phyloP scores from a whole-genome alignment of 1,140 invertebrate species.

The Cepaea nemoralis region DNA sequence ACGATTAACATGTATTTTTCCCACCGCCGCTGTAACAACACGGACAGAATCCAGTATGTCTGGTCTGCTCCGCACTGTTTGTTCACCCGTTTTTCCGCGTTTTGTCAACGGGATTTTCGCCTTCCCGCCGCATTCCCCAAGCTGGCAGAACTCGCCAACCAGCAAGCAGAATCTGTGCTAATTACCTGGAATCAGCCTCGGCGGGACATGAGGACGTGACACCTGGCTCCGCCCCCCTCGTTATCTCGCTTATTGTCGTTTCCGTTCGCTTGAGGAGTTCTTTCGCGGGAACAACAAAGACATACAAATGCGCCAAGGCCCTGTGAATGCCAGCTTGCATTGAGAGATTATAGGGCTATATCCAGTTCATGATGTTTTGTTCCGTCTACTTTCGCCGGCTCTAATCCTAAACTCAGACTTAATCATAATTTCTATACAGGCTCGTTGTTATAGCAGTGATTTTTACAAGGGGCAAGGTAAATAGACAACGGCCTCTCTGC shows the following conservation, averaged over 20 bases:
- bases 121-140: not conserved
- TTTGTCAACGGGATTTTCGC: not conserved
- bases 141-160: slow-evolving; percentile 20
- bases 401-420: not conserved
- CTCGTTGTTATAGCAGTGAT: no score
- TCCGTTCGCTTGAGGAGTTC: slow-evolving; percentile 6
- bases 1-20: no score
- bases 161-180: slow-evolving; percentile 19
- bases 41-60: not conserved
- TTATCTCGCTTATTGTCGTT: slow-evolving; percentile 37
- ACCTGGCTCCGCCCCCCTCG: slow-evolving; percentile 36
- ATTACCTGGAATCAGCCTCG: slow-evolving; percentile 33
- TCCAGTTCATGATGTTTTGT: not conserved
- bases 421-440: not conserved
- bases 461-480: no score
- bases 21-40: no score
- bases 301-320: not conserved
- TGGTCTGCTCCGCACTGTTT: not conserved
- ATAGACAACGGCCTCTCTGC: no score
- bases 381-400: not conserved
- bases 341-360: not conserved
- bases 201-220: slow-evolving; percentile 30
- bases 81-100: not conserved
- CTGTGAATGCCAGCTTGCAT: not conserved
- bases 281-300: slow-evolving; percentile 1